These are phyloP conservation scores for Leptoclinus maculatus DNA, from an alignment of 2,797 vertebrate species.

Conservation along the genomic window DNA sequence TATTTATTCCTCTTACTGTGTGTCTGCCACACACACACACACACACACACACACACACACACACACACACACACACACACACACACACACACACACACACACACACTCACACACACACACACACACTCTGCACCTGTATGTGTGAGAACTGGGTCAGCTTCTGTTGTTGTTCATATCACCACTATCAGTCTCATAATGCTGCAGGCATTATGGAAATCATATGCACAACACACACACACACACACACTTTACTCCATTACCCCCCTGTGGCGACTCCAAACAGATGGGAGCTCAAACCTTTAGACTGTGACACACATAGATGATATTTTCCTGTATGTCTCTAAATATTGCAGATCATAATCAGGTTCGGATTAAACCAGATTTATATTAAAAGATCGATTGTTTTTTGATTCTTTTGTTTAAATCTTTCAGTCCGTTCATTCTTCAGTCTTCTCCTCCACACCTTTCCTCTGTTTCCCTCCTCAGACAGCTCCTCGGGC, in stretches of 20 bases:
- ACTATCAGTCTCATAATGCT: slow-evolving; percentile 25
- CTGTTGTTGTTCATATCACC: slow-evolving; percentile 54
- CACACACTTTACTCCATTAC: slow-evolving; percentile 2
- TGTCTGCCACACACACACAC: neutral
- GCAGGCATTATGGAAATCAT: slow-evolving; percentile 54
- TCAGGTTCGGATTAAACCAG: neutral
- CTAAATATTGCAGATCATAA: neutral
- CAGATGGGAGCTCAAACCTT: slow-evolving; percentile 24
- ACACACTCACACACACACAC: slow-evolving; percentile 19
- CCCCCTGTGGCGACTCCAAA: neutral
- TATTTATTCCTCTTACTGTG: neutral
- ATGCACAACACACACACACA: slow-evolving; percentile 48
- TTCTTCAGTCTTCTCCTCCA: neutral
- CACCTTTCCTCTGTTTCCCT: neutral
- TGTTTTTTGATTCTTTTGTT: neutral
- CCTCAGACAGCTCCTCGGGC: slow-evolving; percentile 81
- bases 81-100: slow-evolving; percentile 13
- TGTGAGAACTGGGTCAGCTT: slow-evolving; percentile 68
- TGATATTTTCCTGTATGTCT: neutral
- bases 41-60: slow-evolving; percentile 23
- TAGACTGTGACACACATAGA: neutral
- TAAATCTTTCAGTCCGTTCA: neutral
- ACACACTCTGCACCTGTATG: slow-evolving; percentile 7
- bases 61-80: slow-evolving; percentile 11
- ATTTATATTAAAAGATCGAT: neutral